phyloP scores from a whole-genome alignment of 1,140 invertebrate species.

The Pseudomyrmex dendroicus region DNA sequence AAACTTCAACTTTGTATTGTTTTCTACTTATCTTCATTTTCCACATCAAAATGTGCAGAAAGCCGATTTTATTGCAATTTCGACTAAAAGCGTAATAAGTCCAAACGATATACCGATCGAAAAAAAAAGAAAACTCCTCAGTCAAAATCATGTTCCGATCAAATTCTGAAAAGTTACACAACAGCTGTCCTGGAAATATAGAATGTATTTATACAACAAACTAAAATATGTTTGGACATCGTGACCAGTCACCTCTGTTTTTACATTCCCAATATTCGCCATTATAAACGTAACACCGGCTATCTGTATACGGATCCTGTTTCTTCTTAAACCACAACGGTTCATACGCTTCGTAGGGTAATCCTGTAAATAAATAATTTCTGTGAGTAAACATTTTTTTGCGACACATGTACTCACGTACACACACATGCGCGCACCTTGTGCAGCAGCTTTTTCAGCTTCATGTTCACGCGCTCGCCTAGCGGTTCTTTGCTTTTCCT shows the following conservation, averaged over 20 bases:
- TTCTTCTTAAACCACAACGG: constrained; percentile 97
- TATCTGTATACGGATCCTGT: constrained; percentile 92
- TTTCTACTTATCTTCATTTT: too few species aligned
- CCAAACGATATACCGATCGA: too few species aligned
- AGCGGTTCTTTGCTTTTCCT: constrained; percentile 96
- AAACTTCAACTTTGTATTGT: too few species aligned
- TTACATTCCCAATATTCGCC: constrained; percentile 98
- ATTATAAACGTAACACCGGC: constrained; percentile 93
- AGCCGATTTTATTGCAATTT: too few species aligned
- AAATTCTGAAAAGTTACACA: too few species aligned
- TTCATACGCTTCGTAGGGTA: constrained; percentile 91
- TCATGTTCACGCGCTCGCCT: constrained; percentile 91
- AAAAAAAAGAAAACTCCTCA: constrained; percentile 22
- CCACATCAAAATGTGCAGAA: too few species aligned
- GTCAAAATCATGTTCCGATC: too few species aligned
- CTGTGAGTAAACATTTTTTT: constrained; percentile 25
- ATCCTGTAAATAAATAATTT: constrained; percentile 85
- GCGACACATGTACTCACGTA: background rate
- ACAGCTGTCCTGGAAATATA: too few species aligned
- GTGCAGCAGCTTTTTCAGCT: constrained; percentile 91
- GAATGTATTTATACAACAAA: constrained; percentile 69
- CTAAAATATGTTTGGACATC: constrained; percentile 97
- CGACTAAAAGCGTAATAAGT: too few species aligned
- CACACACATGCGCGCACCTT: constrained; percentile 84
- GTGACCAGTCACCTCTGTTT: constrained; percentile 93